These are phyloP conservation scores for Oxyruncus cristatus DNA, from an alignment of 2,113 vertebrate species.

Conservation along the genomic window DNA sequence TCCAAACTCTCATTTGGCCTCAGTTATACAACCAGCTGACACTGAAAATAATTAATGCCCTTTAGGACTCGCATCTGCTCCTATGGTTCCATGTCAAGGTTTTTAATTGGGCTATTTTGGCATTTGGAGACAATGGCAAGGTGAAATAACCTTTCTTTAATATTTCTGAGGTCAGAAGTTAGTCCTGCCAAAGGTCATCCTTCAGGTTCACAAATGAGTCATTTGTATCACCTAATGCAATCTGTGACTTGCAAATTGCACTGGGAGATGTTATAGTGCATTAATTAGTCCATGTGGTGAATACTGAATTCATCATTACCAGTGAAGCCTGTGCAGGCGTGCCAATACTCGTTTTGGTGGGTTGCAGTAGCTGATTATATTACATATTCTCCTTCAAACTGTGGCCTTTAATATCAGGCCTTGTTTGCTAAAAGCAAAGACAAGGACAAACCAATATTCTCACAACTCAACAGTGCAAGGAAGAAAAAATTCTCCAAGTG, in stretches of 20 bases:
- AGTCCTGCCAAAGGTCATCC: slow-evolving; percentile 81
- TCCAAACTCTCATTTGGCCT: slow-evolving; percentile 85
- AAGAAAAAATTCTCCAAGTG: neutral
- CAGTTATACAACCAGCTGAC: slow-evolving; percentile 84
- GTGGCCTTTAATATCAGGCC: slow-evolving; percentile 50
- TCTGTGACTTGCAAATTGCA: slow-evolving; percentile 86
- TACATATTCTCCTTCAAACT: slow-evolving; percentile 60
- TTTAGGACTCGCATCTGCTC: slow-evolving; percentile 87
- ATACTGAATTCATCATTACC: slow-evolving; percentile 81
- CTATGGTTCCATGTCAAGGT: slow-evolving; percentile 85
- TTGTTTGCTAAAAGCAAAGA: slow-evolving; percentile 37
- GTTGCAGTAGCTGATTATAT: slow-evolving; percentile 68
- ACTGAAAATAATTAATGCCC: slow-evolving; percentile 89
- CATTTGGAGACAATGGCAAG: slow-evolving; percentile 89
- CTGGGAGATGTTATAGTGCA: slow-evolving; percentile 78
- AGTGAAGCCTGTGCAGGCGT: slow-evolving; percentile 71
- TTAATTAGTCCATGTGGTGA: slow-evolving; percentile 84
- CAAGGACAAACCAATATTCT: slow-evolving; percentile 9
- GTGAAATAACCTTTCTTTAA: slow-evolving; percentile 88
- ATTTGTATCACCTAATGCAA: slow-evolving; percentile 87
- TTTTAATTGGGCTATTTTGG: slow-evolving; percentile 92
- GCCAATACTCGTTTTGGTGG: slow-evolving; percentile 79
- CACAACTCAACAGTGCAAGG: neutral
- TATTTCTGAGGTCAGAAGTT: slow-evolving; percentile 87
- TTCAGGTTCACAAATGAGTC: slow-evolving; percentile 85